Evolutionary conservation across 2,888 invertebrate species (phyloP).

Genomic region (Drosophila subsilvestris): DNA sequence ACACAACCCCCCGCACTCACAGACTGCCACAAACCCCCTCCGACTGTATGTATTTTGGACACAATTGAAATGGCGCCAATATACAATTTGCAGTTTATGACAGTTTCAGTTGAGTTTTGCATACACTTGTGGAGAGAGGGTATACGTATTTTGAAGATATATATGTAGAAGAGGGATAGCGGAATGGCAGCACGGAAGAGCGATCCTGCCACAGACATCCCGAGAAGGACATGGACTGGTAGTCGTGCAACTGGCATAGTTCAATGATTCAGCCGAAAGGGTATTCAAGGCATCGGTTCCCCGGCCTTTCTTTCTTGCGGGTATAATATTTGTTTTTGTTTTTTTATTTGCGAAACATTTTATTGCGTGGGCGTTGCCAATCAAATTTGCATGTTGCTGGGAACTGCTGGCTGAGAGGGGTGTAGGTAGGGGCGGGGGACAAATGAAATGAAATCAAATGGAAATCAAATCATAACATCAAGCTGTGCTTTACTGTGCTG

Average conservation of each 20-base stretch:
- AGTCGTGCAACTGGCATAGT: too few species aligned
- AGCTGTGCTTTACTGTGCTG: conserved; percentile 11
- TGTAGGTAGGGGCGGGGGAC: neutral
- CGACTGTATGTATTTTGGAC: conserved; percentile 15
- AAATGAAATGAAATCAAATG: conserved; percentile 39
- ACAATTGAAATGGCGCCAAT: conserved; percentile 71
- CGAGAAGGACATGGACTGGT: too few species aligned
- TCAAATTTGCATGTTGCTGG: conserved; percentile 68
- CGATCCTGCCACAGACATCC: too few species aligned
- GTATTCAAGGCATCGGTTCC: neutral
- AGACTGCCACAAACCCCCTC: neutral
- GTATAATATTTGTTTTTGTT: neutral
- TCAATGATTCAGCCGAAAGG: neutral
- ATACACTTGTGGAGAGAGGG: neutral
- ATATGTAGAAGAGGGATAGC: too few species aligned
- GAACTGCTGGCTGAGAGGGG: conserved; percentile 13
- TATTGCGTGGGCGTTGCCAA: conserved; percentile 70
- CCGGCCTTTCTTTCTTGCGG: too few species aligned
- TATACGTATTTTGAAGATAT: neutral
- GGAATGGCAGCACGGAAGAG: too few species aligned
- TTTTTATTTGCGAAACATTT: conserved; percentile 20
- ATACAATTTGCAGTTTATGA: conserved; percentile 62
- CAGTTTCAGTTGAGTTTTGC: conserved; percentile 35
- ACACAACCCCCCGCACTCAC: conserved; percentile 23
- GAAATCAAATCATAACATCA: conserved; percentile 65